Evolutionary conservation across 92 coral and sea anemone species (phyloP), one percentile per base, ranked within the genome.

Genomic region (Zoanthus sansibaricus): DNA sequence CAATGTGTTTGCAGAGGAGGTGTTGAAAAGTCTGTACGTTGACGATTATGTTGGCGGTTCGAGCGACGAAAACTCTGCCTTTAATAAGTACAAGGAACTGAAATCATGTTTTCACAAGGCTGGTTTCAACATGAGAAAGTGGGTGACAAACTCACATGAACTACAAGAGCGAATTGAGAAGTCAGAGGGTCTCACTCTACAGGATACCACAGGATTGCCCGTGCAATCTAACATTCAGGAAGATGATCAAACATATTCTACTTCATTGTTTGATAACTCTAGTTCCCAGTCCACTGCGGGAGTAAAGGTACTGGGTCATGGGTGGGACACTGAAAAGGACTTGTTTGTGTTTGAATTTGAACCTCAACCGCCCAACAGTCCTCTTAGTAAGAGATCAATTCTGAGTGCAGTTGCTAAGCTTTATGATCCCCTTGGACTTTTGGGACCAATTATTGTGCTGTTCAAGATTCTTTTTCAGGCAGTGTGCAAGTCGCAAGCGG

Each of bases 401-500:
- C 86, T 89, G 4, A 86, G 92, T n/a, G 83, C 84, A 13, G 55
- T 89, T 30, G 89, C 86, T 15, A 86, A 87, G 54, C 74, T 92
- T 54, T 92, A 83, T 71, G 91, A 90, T 71, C 93, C 91, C 59
- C 33, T 90, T 79, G 91, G 93, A 64, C 67, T 90, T 44, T 51
- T 90, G 59, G 79, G 88, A 9, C 93, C 90, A 64, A 78, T 90
- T 74, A 76, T 78, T 30, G 55, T 79, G 25, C 54, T 71, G 82
- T 83, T 90, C 72, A 92, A 92, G 88, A 87, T 90, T 14, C 74
- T 87, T 16, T 84, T 93, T 9, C 90, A 87, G 79, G 88, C 80
- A 15, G 64, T 84, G 17, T 93, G 85, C 56, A 87, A 64, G 88
- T 20, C 72, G 7, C 83, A 87, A 78, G 76, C 86, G 7, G 79